phyloP scores from a whole-genome alignment of 1,140 invertebrate genomes.

The Drosophila subpulchrella region DNA sequence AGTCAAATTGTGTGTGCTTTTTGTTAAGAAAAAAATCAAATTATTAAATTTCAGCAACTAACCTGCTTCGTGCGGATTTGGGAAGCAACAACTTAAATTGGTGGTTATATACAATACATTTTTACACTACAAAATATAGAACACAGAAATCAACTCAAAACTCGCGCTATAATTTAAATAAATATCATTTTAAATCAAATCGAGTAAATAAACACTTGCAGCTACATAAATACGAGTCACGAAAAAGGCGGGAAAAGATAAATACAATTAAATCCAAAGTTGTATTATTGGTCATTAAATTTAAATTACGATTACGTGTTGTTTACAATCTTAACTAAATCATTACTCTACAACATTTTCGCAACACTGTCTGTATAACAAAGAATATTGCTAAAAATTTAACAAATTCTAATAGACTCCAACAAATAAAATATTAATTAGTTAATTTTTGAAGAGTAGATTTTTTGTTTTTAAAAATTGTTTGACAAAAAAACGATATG shows the following conservation, averaged over 20 bases:
- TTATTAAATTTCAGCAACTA: constrained; percentile 22
- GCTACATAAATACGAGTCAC: constrained; percentile 7
- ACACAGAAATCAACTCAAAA: constrained; percentile 24
- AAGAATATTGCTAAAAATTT: not conserved
- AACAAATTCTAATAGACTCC: too few species aligned
- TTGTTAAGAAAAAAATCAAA: constrained; percentile 9
- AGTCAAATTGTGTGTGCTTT: constrained; percentile 25
- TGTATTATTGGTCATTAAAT: not conserved
- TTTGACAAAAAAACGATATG: too few species aligned
- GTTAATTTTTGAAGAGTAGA: too few species aligned
- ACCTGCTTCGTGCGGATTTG: constrained; percentile 32
- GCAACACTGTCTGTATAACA: not conserved
- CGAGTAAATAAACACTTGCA: constrained; percentile 18
- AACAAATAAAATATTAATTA: too few species aligned
- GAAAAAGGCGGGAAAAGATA: not conserved
- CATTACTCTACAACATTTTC: constrained; percentile 3
- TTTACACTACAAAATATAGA: constrained; percentile 14
- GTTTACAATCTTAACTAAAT: constrained; percentile 5
- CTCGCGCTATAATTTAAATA: constrained; percentile 8
- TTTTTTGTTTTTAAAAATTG: too few species aligned
- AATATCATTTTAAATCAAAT: not conserved
- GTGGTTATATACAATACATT: constrained; percentile 39
- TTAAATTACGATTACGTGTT: constrained; percentile 7
- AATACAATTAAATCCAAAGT: not conserved
- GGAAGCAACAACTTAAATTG: constrained; percentile 40